phyloP scores from a whole-genome alignment of 1,140 invertebrate species.

The Samia ricini region DNA sequence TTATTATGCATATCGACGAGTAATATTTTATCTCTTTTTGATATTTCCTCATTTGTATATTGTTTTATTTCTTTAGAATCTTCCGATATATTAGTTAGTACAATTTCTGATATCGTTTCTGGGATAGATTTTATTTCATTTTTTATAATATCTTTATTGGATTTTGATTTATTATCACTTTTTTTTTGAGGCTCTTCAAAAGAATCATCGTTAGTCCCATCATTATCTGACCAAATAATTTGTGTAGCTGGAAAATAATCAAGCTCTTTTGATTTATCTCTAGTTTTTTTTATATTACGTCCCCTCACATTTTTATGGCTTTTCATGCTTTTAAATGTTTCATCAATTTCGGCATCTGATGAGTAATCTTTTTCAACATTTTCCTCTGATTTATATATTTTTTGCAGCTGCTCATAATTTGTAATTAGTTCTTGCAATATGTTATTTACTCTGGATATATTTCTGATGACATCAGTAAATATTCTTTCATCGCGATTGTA shows the following conservation, averaged over 20 bases:
- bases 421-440: conserved; percentile 43
- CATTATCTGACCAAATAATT: conserved; percentile 19
- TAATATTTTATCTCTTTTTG: conserved; percentile 13
- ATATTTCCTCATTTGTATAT: neutral
- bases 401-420: conserved; percentile 45
- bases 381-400: conserved; percentile 35
- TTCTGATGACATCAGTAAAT: conserved; percentile 39
- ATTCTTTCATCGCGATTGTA: conserved; percentile 11
- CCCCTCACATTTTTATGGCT: conserved; percentile 15
- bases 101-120: neutral
- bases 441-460: conserved; percentile 44
- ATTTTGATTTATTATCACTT: neutral
- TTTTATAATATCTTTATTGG: neutral
- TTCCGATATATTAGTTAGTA: neutral
- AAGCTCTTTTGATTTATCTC: neutral
- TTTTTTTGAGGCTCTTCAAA: neutral
- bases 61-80: neutral
- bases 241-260: conserved; percentile 17
- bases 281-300: neutral
- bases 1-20: conserved; percentile 12
- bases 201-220: neutral
- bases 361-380: conserved; percentile 25
- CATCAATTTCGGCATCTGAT: conserved; percentile 27
- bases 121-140: neutral
- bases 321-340: conserved; percentile 19